phyloP scores from a whole-genome alignment of 2,797 vertebrate species.

The Notolabrus celidotus region DNA sequence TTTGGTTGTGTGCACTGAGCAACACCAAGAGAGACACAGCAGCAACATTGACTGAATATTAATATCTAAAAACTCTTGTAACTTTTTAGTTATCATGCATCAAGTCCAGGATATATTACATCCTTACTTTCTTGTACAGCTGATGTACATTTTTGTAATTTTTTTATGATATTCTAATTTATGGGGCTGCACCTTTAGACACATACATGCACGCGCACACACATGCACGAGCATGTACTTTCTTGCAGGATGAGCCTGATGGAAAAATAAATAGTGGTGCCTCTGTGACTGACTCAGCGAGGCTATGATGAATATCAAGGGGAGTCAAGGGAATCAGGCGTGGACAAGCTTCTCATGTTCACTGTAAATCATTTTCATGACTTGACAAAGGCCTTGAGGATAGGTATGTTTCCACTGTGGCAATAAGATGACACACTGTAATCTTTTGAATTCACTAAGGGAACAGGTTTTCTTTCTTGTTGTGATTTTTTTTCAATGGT shows the following conservation, averaged over 20 bases:
- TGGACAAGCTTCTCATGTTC: slow-evolving; percentile 25
- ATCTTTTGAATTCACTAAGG: neutral
- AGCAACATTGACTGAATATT: no score
- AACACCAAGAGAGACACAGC: no score
- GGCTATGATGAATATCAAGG: slow-evolving; percentile 53
- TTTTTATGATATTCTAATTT: no score
- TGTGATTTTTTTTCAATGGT: no score
- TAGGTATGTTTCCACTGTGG: slow-evolving; percentile 17
- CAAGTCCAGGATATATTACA: no score
- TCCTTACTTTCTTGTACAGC: no score
- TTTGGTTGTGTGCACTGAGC: no score
- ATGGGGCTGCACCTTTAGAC: no score
- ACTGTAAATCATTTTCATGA: slow-evolving; percentile 16
- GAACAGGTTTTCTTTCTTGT: neutral
- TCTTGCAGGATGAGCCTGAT: slow-evolving; percentile 31
- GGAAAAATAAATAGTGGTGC: slow-evolving; percentile 68
- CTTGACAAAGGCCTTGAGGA: slow-evolving; percentile 11
- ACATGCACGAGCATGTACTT: slow-evolving; percentile 2
- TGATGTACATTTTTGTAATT: no score
- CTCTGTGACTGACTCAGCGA: slow-evolving; percentile 48
- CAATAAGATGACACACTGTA: neutral
- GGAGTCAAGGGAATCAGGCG: slow-evolving; percentile 40
- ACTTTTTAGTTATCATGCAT: no score
- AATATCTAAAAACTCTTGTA: no score
- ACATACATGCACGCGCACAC: slow-evolving; percentile 1